Evolutionary conservation across 1,140 invertebrate genomes (phyloP).

Genomic region (Drosophila bifasciata): DNA sequence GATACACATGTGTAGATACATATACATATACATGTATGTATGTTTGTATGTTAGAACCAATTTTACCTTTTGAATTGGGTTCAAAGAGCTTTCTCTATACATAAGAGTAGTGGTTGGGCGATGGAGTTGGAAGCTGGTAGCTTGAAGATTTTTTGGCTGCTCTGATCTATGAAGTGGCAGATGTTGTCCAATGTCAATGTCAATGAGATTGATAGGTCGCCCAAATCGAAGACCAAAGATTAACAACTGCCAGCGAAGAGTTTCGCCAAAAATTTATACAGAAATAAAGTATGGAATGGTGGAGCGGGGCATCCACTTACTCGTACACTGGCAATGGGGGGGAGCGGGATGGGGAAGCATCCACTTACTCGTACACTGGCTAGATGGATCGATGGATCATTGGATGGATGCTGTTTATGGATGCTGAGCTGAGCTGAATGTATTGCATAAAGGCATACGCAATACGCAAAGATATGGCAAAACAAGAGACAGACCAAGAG

Average conservation of each 20-base stretch:
- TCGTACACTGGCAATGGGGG: neutral
- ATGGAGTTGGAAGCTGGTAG: no score
- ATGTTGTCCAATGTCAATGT: conserved; percentile 46
- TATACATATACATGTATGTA: neutral
- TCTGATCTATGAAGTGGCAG: neutral
- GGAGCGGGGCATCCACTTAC: no score
- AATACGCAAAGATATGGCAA: conserved; percentile 25
- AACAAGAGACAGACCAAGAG: neutral
- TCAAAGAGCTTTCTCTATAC: no score
- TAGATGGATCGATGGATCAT: conserved; percentile 3
- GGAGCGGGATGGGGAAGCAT: neutral
- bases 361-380: conserved; percentile 21
- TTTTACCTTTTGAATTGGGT: conserved; percentile 2
- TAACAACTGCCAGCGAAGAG: no score
- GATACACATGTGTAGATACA: conserved; percentile 1
- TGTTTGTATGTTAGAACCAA: conserved; percentile 9
- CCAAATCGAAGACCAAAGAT: no score
- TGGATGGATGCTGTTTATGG: conserved; percentile 3
- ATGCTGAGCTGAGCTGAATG: neutral
- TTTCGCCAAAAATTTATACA: no score
- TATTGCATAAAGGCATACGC: conserved; percentile 56
- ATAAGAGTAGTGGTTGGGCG: no score
- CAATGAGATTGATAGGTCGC: neutral
- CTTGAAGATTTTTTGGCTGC: no score
- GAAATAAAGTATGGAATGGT: no score